Conservation (phyloP, 2,797 vertebrate species). For the Mus caroli region DNA sequence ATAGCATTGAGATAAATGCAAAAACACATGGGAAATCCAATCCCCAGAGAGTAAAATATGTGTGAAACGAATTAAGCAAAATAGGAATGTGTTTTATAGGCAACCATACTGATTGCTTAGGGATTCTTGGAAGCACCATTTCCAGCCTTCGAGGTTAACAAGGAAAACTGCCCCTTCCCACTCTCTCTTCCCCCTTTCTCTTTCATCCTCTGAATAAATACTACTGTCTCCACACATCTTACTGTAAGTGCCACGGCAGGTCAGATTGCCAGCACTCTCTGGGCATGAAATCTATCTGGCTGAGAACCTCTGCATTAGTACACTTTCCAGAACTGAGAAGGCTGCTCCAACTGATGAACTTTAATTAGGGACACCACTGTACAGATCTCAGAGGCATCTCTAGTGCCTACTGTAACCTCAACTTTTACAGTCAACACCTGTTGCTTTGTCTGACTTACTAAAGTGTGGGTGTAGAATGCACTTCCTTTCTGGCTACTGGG, state of each 20-base stretch:
- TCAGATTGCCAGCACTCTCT: background rate
- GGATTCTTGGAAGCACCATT: background rate
- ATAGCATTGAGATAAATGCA: background rate
- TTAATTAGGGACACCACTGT: background rate
- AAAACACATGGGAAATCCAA: slow-evolving; percentile 5
- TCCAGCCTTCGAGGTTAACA: background rate
- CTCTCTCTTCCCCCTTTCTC: background rate
- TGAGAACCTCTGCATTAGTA: slow-evolving; percentile 8
- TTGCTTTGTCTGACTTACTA: slow-evolving; percentile 13
- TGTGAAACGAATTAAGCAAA: slow-evolving; percentile 40
- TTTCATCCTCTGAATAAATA: background rate
- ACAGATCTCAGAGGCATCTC: background rate
- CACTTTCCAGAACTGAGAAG: background rate
- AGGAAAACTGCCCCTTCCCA: background rate
- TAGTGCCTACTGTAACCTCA: background rate
- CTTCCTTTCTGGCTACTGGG: background rate
- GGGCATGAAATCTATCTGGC: background rate
- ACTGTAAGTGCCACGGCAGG: background rate
- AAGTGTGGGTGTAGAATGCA: background rate
- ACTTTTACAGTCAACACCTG: background rate
- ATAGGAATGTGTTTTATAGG: slow-evolving; percentile 4
- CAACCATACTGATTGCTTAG: background rate
- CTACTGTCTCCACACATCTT: background rate
- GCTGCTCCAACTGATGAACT: background rate
- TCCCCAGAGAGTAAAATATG: background rate